A percentile compares a stretch with the other conserved stretches of the same genome.
phyloP scores from a whole-genome alignment of 2,797 vertebrate species.

The Hyperoplus lanceolatus region DNA sequence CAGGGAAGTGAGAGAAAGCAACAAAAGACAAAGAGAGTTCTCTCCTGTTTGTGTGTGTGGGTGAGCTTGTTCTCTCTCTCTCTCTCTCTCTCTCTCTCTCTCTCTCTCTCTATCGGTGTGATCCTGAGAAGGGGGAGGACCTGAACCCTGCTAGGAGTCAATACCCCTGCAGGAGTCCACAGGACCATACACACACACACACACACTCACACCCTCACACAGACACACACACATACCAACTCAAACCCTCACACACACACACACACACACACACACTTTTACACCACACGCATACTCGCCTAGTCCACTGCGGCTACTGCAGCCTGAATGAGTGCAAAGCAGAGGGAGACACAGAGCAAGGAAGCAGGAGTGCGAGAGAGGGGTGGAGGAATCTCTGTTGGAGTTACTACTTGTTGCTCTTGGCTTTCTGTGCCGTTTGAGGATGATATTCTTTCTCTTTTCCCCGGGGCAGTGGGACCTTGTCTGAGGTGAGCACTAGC shows the following conservation, averaged over 20 bases:
- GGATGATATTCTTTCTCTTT: slow-evolving; percentile 77
- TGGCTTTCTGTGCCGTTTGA: slow-evolving; percentile 66
- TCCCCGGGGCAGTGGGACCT: slow-evolving; percentile 71
- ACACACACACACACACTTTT: slow-evolving; percentile 36
- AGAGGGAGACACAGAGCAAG: slow-evolving; percentile 68
- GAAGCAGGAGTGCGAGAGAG: slow-evolving; percentile 70
- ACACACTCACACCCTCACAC: slow-evolving; percentile 28
- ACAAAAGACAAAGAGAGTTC: slow-evolving; percentile 62
- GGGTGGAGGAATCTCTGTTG: slow-evolving; percentile 68
- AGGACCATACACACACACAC: slow-evolving; percentile 57
- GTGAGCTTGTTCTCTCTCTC: slow-evolving; percentile 34
- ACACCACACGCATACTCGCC: slow-evolving; percentile 56
- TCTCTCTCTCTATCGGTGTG: slow-evolving; percentile 36
- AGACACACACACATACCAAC: slow-evolving; percentile 18
- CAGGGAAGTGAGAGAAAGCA: slow-evolving; percentile 63
- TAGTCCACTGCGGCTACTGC: slow-evolving; percentile 70
- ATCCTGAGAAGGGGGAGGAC: slow-evolving; percentile 75
- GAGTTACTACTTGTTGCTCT: slow-evolving; percentile 86
- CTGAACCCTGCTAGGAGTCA: slow-evolving; percentile 75
- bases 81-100: slow-evolving; percentile 17
- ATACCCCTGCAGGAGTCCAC: slow-evolving; percentile 80
- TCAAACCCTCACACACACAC: slow-evolving; percentile 21
- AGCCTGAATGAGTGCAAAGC: slow-evolving; percentile 71
- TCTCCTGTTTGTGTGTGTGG: slow-evolving; percentile 52
- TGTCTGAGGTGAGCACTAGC: slow-evolving; percentile 82